Conservation (phyloP, 2,113 vertebrate species). For the Aegithalos caudatus region DNA sequence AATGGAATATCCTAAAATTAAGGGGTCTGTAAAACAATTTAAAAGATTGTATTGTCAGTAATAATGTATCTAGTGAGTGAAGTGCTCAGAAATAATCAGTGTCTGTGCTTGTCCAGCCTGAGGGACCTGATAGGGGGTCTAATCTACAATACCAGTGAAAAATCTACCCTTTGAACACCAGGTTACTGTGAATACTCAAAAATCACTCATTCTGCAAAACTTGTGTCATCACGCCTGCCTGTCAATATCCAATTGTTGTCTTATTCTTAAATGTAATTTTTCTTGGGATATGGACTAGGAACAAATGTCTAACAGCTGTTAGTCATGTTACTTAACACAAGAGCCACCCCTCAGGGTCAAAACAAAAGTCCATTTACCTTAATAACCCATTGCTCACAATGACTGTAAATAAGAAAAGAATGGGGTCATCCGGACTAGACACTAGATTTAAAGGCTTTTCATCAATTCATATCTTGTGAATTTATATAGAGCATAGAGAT, state of each 20-base stretch:
- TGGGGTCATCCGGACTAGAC: neutral
- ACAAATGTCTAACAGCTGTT: neutral
- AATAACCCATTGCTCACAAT: constrained; percentile 13
- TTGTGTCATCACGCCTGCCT: neutral
- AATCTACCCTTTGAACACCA: neutral
- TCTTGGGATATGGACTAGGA: neutral
- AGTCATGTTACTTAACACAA: neutral
- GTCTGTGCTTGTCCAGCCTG: neutral
- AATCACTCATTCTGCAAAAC: constrained; percentile 1
- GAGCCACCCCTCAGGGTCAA: neutral
- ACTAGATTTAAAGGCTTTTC: neutral
- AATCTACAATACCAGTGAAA: neutral
- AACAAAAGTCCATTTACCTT: constrained; percentile 42
- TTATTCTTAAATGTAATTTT: neutral
- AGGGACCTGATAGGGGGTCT: neutral
- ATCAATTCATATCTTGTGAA: neutral
- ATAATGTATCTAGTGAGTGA: neutral
- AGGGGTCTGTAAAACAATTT: constrained; percentile 1
- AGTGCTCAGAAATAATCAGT: neutral
- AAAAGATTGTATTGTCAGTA: neutral
- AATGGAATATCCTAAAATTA: neutral
- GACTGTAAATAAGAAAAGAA: constrained; percentile 15
- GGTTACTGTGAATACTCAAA: neutral
- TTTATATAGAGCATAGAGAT: neutral
- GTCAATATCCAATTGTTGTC: constrained; percentile 16